phyloP scores from a whole-genome alignment of 2,888 invertebrate genomes.

The Cotesia congregata region DNA sequence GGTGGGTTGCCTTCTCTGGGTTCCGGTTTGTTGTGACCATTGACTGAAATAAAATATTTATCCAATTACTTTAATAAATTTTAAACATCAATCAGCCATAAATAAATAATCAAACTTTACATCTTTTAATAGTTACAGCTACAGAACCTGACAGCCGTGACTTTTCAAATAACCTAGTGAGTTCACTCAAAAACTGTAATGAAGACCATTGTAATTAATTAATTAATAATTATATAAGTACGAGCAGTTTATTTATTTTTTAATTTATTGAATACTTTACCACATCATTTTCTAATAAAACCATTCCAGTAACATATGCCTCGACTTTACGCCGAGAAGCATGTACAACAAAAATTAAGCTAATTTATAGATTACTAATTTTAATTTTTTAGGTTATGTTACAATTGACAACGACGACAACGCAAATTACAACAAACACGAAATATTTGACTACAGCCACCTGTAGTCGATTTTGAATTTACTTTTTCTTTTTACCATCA shows the following conservation, averaged over 20 bases:
- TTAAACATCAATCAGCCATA: constrained; percentile 23
- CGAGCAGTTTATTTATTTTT: constrained; percentile 27
- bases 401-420: constrained; percentile 4
- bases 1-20: constrained; percentile 79
- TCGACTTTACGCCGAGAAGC: constrained; percentile 48
- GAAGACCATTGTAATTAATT: constrained; percentile 42
- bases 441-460: constrained; percentile 15
- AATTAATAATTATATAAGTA: constrained; percentile 8
- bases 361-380: neutral
- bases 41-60: constrained; percentile 73
- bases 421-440: neutral
- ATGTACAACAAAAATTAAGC: constrained; percentile 35
- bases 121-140: constrained; percentile 92
- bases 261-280: constrained; percentile 69
- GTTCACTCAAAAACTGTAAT: constrained; percentile 85
- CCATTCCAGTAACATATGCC: constrained; percentile 73
- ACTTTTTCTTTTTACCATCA: constrained; percentile 15
- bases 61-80: neutral
- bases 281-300: constrained; percentile 78
- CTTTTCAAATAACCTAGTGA: constrained; percentile 88
- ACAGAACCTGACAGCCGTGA: constrained; percentile 86
- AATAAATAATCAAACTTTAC: constrained; percentile 74
- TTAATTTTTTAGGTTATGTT: constrained; percentile 48
- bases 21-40: constrained; percentile 83
- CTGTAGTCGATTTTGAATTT: neutral